These are phyloP conservation scores for Aulostomus chinensis DNA, from an alignment of 2,797 vertebrate genomes.

Conservation along the genomic window DNA sequence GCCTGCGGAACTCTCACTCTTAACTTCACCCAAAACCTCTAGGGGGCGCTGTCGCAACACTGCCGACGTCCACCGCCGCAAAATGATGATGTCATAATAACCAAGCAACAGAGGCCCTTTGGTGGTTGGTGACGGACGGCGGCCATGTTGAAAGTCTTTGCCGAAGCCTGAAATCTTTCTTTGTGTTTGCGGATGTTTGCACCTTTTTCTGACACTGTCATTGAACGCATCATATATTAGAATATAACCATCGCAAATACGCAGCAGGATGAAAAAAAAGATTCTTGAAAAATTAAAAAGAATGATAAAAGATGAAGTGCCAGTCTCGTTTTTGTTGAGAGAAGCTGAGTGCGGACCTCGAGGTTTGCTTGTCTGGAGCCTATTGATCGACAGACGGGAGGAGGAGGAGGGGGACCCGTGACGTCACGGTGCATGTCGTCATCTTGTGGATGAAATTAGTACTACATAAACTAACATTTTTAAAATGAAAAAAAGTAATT, in stretches of 20 bases:
- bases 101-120: conserved; percentile 8
- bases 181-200: conserved; percentile 79
- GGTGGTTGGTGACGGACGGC: background rate
- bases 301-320: too few species aligned
- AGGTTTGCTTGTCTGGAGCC: too few species aligned
- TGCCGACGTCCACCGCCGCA: background rate
- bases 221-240: conserved; percentile 64
- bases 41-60: conserved; percentile 8
- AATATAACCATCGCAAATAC: conserved; percentile 59
- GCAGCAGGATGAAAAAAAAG: conserved; percentile 74
- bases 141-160: conserved; percentile 37
- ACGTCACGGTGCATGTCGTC: too few species aligned
- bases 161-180: conserved; percentile 33
- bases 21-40: background rate
- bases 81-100: conserved; percentile 45
- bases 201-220: conserved; percentile 70
- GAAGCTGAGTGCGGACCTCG: too few species aligned
- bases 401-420: too few species aligned
- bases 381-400: too few species aligned
- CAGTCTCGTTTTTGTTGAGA: too few species aligned
- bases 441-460: too few species aligned
- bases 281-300: too few species aligned
- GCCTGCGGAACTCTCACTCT: conserved; percentile 4
- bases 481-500: too few species aligned
- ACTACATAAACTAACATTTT: too few species aligned